phyloP scores from a whole-genome alignment of 2,113 vertebrate species.

The Colinus virginianus region DNA sequence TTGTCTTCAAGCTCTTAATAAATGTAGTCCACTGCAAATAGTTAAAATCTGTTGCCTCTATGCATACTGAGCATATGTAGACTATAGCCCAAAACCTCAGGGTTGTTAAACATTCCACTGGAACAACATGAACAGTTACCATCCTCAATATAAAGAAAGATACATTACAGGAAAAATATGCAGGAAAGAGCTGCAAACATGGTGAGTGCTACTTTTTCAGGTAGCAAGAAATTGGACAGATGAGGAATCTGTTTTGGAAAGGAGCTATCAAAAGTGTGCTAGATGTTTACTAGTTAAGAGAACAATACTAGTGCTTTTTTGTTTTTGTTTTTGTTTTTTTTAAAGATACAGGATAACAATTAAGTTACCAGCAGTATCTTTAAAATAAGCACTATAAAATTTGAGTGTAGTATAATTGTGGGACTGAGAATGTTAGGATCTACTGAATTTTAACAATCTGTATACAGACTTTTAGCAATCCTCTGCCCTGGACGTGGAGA shows the following conservation, averaged over 20 bases:
- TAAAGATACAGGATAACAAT: neutral
- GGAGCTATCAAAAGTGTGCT: neutral
- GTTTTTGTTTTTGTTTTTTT: too few relatives aligned
- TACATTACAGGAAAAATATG: neutral
- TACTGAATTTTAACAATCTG: neutral
- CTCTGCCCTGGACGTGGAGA: neutral
- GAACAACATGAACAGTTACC: neutral
- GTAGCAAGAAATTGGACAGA: neutral
- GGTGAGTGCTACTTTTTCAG: neutral
- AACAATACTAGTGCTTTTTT: accelerated
- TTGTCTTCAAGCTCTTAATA: conserved; percentile 26
- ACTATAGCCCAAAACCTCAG: neutral
- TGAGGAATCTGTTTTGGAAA: neutral
- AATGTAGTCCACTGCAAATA: conserved; percentile 4
- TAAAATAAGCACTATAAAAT: neutral
- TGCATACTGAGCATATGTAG: neutral
- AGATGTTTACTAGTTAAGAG: neutral
- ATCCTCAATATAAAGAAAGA: neutral
- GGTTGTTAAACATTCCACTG: neutral
- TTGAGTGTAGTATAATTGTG: neutral
- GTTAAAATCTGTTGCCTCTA: neutral
- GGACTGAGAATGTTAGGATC: neutral
- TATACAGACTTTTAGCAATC: neutral
- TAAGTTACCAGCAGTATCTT: neutral
- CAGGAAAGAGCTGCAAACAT: neutral